phyloP scores from a whole-genome alignment of 1,140 invertebrate species.

The Dendroctonus valens region DNA sequence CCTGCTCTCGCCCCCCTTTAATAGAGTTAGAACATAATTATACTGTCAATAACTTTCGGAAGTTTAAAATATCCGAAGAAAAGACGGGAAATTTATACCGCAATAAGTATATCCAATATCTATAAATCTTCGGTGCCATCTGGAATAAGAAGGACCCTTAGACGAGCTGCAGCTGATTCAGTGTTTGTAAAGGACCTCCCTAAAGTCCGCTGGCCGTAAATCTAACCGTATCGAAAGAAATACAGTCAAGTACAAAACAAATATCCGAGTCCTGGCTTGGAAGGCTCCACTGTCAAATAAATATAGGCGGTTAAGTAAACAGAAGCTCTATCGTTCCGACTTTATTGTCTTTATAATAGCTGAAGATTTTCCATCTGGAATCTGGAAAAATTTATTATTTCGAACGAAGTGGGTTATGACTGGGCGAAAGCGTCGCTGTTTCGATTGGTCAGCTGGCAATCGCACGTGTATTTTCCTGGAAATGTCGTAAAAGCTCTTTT shows the following conservation, averaged over 20 bases:
- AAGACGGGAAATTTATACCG: constrained; percentile 22
- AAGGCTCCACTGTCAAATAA: constrained; percentile 31
- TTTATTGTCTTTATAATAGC: constrained; percentile 28
- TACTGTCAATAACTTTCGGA: neutral
- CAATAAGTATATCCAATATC: constrained; percentile 36
- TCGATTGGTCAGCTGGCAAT: too few relatives aligned
- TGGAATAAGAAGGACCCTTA: constrained; percentile 31
- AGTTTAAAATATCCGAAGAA: constrained; percentile 11
- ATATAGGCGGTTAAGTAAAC: constrained; percentile 33
- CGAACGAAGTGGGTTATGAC: neutral
- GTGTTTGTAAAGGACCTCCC: constrained; percentile 36
- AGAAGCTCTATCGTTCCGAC: constrained; percentile 25
- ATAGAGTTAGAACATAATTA: too few relatives aligned
- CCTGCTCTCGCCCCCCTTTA: too few relatives aligned
- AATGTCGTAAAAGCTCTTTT: too few relatives aligned
- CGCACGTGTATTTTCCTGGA: too few relatives aligned
- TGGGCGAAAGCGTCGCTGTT: too few relatives aligned
- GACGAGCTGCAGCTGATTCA: constrained; percentile 33
- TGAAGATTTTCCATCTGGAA: constrained; percentile 14
- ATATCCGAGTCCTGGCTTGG: constrained; percentile 25
- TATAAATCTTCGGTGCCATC: constrained; percentile 33
- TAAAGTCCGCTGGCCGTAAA: constrained; percentile 28
- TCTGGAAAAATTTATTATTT: constrained; percentile 17
- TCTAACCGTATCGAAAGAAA: constrained; percentile 33
- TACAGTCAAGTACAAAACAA: constrained; percentile 35